These are phyloP conservation scores for Macaca nemestrina DNA, from an alignment of 2,113 vertebrate genomes.

Conservation along the genomic window DNA sequence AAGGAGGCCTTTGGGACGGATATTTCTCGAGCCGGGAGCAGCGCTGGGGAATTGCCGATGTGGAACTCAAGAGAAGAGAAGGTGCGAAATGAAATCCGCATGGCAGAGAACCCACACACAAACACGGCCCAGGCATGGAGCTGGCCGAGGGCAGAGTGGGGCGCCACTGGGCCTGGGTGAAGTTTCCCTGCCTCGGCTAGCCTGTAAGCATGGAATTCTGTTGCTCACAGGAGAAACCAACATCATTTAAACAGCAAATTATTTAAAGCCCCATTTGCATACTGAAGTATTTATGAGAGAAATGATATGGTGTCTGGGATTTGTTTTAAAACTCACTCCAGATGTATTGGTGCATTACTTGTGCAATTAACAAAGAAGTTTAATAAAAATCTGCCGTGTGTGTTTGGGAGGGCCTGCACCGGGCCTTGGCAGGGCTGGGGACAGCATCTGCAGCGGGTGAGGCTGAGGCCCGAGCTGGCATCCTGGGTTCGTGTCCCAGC, in stretches of 20 bases:
- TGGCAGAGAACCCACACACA: rapidly evolving
- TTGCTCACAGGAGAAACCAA: neutral
- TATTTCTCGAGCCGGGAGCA: neutral
- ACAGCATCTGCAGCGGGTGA: neutral
- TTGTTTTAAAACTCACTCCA: constrained; percentile 68
- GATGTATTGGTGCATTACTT: constrained; percentile 32
- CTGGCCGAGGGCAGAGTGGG: rapidly evolving
- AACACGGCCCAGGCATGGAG: rapidly evolving
- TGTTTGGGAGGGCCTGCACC: neutral
- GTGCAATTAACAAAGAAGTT: constrained; percentile 48
- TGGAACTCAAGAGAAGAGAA: neutral
- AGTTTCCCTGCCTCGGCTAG: neutral
- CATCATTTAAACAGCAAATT: constrained; percentile 28
- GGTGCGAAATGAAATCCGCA: rapidly evolving
- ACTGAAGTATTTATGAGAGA: constrained; percentile 63
- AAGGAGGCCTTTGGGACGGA: neutral
- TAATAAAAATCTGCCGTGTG: neutral
- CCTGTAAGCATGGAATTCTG: neutral
- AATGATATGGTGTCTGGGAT: constrained; percentile 56
- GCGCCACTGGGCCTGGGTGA: rapidly evolving
- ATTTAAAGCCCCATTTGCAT: constrained; percentile 54
- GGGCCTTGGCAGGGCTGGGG: neutral
- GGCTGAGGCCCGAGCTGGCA: neutral
- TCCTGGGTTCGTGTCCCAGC: neutral
- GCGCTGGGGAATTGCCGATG: neutral